phyloP scores from a whole-genome alignment of 2,888 invertebrate genomes.

The Tiliacea aurago region DNA sequence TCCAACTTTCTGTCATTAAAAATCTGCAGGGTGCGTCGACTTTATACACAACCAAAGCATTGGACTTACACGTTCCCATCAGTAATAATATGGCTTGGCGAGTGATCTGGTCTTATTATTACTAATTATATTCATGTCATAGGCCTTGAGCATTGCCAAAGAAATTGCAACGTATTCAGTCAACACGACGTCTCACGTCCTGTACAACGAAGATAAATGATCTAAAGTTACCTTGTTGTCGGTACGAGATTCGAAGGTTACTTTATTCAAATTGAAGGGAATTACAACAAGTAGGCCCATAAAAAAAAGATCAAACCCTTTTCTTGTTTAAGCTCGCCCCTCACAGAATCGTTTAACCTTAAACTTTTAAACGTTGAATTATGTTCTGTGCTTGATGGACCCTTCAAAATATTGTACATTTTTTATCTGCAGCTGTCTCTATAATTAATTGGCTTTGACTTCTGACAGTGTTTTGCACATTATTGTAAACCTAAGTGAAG shows the following conservation, averaged over 20 bases:
- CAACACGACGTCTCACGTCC: constrained; percentile 62
- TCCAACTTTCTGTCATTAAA: constrained; percentile 23
- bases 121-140: constrained; percentile 61
- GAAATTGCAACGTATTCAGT: constrained; percentile 67
- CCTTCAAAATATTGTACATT: constrained; percentile 57
- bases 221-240: constrained; percentile 64
- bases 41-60: constrained; percentile 31
- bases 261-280: constrained; percentile 65
- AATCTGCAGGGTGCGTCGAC: constrained; percentile 24
- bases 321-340: constrained; percentile 64
- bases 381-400: constrained; percentile 60
- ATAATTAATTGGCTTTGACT: constrained; percentile 50
- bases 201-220: constrained; percentile 69
- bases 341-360: constrained; percentile 66
- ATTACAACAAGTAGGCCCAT: constrained; percentile 40
- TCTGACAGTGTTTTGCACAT: constrained; percentile 41
- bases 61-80: constrained; percentile 39
- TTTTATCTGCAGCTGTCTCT: constrained; percentile 54
- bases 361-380: constrained; percentile 65
- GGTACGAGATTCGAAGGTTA: constrained; percentile 62
- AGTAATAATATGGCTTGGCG: constrained; percentile 52
- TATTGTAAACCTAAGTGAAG: constrained; percentile 43
- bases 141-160: constrained; percentile 69
- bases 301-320: constrained; percentile 65
- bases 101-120: constrained; percentile 54